Evolutionary conservation across 2,797 vertebrate species (phyloP).

Genomic region (Enteromius thamalakanensis): DNA sequence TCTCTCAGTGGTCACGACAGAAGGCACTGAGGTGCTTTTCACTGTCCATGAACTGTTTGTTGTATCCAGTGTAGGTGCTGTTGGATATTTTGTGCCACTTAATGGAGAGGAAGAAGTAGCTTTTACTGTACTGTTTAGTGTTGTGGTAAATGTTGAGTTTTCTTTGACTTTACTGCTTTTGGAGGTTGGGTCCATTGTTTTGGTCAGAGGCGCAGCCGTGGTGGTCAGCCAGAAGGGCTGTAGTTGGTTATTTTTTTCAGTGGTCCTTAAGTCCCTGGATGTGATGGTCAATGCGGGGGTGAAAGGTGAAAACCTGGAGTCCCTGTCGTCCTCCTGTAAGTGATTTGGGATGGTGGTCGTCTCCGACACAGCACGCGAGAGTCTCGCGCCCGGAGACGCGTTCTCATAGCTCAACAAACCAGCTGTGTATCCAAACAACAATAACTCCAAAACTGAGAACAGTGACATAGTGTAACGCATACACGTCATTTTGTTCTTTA

Average conservation of each 20-base stretch:
- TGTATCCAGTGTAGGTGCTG: neutral
- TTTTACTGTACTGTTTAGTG: neutral
- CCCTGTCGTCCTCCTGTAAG: constrained; percentile 50
- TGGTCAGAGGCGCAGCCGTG: constrained; percentile 8
- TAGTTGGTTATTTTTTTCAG: constrained; percentile 13
- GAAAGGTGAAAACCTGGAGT: constrained; percentile 16
- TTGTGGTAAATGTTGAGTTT: constrained; percentile 21
- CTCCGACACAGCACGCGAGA: constrained; percentile 47
- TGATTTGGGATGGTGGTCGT: constrained; percentile 52
- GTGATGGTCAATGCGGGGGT: constrained; percentile 25
- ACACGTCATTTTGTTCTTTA: constrained; percentile 48
- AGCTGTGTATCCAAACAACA: constrained; percentile 54
- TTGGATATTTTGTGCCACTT: constrained; percentile 17
- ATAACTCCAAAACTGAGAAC: constrained; percentile 53
- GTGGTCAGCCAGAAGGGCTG: constrained; percentile 3
- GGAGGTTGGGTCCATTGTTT: constrained; percentile 43
- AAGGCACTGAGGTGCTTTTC: constrained; percentile 11
- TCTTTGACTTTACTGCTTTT: constrained; percentile 19
- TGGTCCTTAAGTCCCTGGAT: constrained; percentile 19
- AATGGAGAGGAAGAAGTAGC: neutral
- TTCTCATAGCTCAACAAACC: constrained; percentile 36
- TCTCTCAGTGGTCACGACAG: constrained; percentile 47
- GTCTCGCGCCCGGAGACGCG: constrained; percentile 29
- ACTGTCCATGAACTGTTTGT: constrained; percentile 34
- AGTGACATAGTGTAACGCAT: constrained; percentile 52